These are phyloP conservation scores for Temnothorax ravouxi DNA, from an alignment of 2,888 invertebrate genomes.

Conservation along the genomic window DNA sequence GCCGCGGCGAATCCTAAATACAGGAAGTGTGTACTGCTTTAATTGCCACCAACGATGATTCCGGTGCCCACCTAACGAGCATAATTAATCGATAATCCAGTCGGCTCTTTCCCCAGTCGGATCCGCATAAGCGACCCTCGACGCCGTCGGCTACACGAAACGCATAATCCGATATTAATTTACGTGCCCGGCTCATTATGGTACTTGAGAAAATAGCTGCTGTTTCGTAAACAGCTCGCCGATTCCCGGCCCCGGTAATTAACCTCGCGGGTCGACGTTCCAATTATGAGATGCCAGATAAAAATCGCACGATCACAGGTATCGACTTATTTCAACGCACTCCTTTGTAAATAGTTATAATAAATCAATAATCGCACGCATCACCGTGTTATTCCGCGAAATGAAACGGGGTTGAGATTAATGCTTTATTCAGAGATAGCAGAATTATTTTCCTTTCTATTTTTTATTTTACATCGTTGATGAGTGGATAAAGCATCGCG, in stretches of 20 bases:
- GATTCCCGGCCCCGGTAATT: conserved; percentile 27
- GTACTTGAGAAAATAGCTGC: conserved; percentile 54
- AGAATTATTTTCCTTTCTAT: conserved; percentile 9
- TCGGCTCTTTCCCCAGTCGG: neutral
- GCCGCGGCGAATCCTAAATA: conserved; percentile 51
- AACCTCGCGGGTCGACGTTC: conserved; percentile 14
- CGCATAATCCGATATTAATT: conserved; percentile 54
- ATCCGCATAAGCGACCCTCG: conserved; percentile 37
- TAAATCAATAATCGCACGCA: conserved; percentile 39
- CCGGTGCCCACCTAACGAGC: conserved; percentile 50
- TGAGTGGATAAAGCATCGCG: conserved; percentile 9
- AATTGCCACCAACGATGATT: conserved; percentile 44
- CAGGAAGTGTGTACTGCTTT: conserved; percentile 53
- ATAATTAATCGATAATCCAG: conserved; percentile 61
- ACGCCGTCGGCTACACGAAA: conserved; percentile 21
- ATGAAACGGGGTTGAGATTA: conserved; percentile 12
- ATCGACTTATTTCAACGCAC: conserved; percentile 11
- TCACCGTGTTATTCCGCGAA: neutral
- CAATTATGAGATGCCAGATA: conserved; percentile 35
- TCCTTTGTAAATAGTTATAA: conserved; percentile 37
- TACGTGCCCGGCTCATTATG: conserved; percentile 46
- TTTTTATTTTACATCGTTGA: conserved; percentile 17
- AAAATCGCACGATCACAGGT: conserved; percentile 2
- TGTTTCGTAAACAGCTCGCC: conserved; percentile 30
- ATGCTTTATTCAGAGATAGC: conserved; percentile 32